Evolutionary conservation across 1,140 invertebrate species (phyloP).

Genomic region (Lordiphosa clarofinis): DNA sequence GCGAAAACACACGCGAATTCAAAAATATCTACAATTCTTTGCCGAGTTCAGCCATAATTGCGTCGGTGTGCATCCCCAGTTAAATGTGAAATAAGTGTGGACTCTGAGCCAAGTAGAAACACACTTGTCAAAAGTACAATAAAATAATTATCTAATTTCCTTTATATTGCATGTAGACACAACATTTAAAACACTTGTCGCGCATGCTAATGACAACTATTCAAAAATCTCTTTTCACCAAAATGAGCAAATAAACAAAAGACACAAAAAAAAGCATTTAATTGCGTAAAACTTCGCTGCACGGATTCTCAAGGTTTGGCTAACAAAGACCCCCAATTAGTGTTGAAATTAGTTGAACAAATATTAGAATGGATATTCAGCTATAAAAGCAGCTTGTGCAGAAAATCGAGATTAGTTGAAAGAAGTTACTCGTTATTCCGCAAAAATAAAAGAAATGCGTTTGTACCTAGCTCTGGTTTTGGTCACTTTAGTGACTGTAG

Average conservation of each 20-base stretch:
- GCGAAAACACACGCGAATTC: too few relatives aligned
- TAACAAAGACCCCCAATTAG: conserved; percentile 21
- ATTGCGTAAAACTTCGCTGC: conserved; percentile 23
- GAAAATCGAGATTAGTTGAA: conserved; percentile 20
- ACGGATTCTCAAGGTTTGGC: conserved; percentile 38
- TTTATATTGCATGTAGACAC: conserved; percentile 1
- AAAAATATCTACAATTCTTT: too few relatives aligned
- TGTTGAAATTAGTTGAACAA: conserved; percentile 24
- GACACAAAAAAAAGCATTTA: conserved; percentile 26
- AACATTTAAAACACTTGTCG: conserved; percentile 33
- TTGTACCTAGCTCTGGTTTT: conserved; percentile 35
- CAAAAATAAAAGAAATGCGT: conserved; percentile 27
- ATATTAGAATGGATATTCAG: conserved; percentile 23
- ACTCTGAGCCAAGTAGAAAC: too few relatives aligned
- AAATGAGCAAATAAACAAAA: conserved; percentile 27
- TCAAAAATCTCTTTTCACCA: conserved; percentile 34
- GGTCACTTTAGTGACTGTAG: conserved; percentile 24
- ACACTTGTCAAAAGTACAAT: too few relatives aligned
- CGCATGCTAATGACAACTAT: conserved; percentile 43
- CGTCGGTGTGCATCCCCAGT: too few relatives aligned
- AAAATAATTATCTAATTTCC: background rate
- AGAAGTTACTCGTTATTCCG: conserved; percentile 18
- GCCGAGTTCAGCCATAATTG: too few relatives aligned
- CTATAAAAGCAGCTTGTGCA: conserved; percentile 28
- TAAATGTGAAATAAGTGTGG: too few relatives aligned